These are phyloP conservation scores for Polydrusus tereticollis DNA, from an alignment of 2,888 invertebrate species.

Conservation along the genomic window DNA sequence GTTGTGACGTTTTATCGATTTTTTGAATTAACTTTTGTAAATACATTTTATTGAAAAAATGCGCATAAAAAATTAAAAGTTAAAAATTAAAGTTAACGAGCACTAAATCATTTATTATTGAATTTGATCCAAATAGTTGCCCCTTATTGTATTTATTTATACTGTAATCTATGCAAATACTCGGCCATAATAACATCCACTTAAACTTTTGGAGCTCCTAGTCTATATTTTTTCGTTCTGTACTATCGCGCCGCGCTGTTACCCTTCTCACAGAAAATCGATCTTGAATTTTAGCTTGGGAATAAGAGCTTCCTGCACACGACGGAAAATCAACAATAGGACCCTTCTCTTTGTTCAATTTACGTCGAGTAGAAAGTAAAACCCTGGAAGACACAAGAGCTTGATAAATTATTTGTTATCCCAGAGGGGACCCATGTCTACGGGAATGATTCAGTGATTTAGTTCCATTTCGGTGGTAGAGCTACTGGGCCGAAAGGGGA, in stretches of 20 bases:
- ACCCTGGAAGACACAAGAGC: background rate
- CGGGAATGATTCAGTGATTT: background rate
- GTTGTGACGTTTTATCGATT: too few relatives aligned
- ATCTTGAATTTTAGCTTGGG: background rate
- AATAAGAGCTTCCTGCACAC: background rate
- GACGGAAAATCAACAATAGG: conserved; percentile 2
- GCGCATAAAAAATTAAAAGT: too few relatives aligned
- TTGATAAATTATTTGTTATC: conserved; percentile 9
- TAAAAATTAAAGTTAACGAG: too few relatives aligned
- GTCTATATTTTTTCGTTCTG: background rate
- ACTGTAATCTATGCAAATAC: too few relatives aligned
- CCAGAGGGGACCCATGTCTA: background rate
- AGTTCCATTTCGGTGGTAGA: too few relatives aligned
- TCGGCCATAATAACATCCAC: too few relatives aligned
- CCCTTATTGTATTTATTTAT: too few relatives aligned
- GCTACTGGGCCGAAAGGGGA: too few relatives aligned
- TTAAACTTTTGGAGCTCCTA: background rate
- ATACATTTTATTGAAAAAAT: too few relatives aligned
- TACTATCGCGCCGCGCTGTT: background rate
- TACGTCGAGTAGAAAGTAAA: background rate
- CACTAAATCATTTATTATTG: too few relatives aligned
- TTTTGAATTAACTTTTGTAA: too few relatives aligned
- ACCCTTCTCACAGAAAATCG: conserved; percentile 8
- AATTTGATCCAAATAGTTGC: too few relatives aligned
- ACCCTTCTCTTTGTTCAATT: conserved; percentile 3